A percentile compares a stretch with the other conserved stretches of the same genome.
Evolutionary conservation across 2,888 invertebrate species (phyloP).

Genomic region (Odontothrips loti): DNA sequence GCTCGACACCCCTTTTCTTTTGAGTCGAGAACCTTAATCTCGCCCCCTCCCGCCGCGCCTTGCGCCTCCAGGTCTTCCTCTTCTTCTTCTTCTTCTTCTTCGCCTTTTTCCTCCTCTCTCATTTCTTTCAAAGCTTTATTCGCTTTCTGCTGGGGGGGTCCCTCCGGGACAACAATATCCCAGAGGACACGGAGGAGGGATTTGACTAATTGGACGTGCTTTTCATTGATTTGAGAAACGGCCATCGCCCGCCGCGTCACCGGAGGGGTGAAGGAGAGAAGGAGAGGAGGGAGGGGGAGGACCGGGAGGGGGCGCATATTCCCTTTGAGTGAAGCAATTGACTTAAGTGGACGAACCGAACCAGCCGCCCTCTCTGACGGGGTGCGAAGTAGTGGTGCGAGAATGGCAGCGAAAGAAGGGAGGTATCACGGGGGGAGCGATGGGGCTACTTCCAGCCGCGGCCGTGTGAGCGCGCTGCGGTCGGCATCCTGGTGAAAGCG

Average conservation of each 20-base stretch:
- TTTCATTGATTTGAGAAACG: neutral
- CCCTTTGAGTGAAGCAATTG: conserved; percentile 11
- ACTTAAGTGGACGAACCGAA: conserved; percentile 5
- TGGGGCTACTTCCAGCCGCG: no score
- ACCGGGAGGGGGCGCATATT: neutral
- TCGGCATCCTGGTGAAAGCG: neutral
- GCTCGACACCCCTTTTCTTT: no score
- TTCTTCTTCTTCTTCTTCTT: no score
- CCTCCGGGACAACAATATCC: neutral
- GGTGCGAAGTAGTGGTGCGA: no score
- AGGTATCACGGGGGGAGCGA: no score
- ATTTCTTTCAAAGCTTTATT: neutral
- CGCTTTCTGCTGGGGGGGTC: neutral
- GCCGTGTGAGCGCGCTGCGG: neutral
- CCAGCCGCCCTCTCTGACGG: neutral
- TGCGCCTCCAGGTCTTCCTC: no score
- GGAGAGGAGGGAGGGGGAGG: neutral
- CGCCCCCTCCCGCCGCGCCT: no score
- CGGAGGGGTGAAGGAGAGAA: neutral
- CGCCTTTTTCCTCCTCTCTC: no score
- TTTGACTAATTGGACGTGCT: conserved; percentile 2
- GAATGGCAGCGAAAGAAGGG: no score
- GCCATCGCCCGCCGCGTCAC: neutral
- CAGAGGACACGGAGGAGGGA: neutral
- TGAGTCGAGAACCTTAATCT: no score